phyloP scores from a whole-genome alignment of 2,888 invertebrate species.

The Mythimna albipuncta region DNA sequence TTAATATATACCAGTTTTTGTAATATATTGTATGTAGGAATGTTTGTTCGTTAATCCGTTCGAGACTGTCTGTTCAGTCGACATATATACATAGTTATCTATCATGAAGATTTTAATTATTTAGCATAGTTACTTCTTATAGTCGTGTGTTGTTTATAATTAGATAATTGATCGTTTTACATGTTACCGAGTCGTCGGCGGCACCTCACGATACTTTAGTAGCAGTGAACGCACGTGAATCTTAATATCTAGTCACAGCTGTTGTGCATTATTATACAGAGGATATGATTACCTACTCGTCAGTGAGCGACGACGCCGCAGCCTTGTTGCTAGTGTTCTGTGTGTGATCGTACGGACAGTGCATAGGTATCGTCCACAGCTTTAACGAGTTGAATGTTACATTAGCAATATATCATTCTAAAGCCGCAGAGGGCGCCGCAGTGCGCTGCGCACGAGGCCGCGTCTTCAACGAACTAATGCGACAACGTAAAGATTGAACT shows the following conservation, averaged over 20 bases:
- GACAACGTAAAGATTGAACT: conserved; percentile 22
- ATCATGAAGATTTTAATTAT: conserved; percentile 65
- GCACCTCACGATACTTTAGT: conserved; percentile 63
- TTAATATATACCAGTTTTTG: conserved; percentile 68
- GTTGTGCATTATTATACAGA: conserved; percentile 77
- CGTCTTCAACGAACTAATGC: conserved; percentile 6
- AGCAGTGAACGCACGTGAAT: conserved; percentile 75
- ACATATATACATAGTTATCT: conserved; percentile 59
- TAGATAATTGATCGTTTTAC: conserved; percentile 64
- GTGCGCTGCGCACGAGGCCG: neutral
- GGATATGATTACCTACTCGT: conserved; percentile 56
- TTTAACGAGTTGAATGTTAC: conserved; percentile 73
- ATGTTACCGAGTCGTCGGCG: conserved; percentile 66
- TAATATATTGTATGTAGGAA: conserved; percentile 66
- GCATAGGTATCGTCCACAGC: conserved; percentile 73
- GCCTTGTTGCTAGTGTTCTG: conserved; percentile 61
- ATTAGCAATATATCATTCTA: conserved; percentile 74
- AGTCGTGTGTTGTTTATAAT: conserved; percentile 71
- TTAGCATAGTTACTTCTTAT: conserved; percentile 68
- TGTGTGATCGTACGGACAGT: conserved; percentile 62
- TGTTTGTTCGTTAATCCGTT: conserved; percentile 65
- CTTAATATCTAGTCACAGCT: conserved; percentile 85
- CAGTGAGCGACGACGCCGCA: conserved; percentile 34
- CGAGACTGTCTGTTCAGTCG: conserved; percentile 55
- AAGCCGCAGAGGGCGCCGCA: conserved; percentile 62